Base-by-base conservation (phyloP, 2,888 invertebrate genomes). In the Acanthosepion esculentum region DNA sequence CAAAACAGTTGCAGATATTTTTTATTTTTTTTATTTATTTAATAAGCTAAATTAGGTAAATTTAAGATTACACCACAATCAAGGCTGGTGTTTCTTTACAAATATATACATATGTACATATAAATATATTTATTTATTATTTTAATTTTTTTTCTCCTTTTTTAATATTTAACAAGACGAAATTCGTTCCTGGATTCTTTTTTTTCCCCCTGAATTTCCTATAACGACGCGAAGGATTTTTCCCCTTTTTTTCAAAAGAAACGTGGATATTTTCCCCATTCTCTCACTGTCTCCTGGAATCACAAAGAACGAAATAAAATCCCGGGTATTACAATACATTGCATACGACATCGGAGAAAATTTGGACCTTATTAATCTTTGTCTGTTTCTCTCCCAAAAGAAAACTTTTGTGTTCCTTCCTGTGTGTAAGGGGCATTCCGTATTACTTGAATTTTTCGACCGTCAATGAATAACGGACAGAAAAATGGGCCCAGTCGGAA, bases 401-500 rank as follows among this genome's bases (percentile, higher is more conserved):
- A 78, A n/a, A 78, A 78, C 78, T 78, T n/a, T 78, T 12, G 78
- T 78, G 78, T 92, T 50, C n/a, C 20, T 92, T 48, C 48, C 41
- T 41, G 48, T 92, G 48, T 92, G 48, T 92, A 50, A 92, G 53
- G n/a, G 18, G n/a, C 53, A 92, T 29, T 92, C 48, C 50, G 18
- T 92, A n/a, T 92, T 92, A 53, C 20, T 50, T 93, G 48, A n/a
- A 18, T 93, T 48, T 53, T n/a, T 53, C 26, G 26, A 48, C n/a
- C n/a, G 93, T 53, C 53, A 93, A 53, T 93, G 50, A 93, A 93
- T 93, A 53, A 50, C 33, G 15, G 48, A 93, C 93, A 53, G 33
- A 93, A 93, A 33, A 93, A 93, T 93, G 93, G 33, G 50, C 48
- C 48, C 53, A 48, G 59, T 94, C 59, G 94, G 94, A 94, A 94